phyloP scores from a whole-genome alignment of 2,888 invertebrate genomes.

The Schrankia costaestrigalis region DNA sequence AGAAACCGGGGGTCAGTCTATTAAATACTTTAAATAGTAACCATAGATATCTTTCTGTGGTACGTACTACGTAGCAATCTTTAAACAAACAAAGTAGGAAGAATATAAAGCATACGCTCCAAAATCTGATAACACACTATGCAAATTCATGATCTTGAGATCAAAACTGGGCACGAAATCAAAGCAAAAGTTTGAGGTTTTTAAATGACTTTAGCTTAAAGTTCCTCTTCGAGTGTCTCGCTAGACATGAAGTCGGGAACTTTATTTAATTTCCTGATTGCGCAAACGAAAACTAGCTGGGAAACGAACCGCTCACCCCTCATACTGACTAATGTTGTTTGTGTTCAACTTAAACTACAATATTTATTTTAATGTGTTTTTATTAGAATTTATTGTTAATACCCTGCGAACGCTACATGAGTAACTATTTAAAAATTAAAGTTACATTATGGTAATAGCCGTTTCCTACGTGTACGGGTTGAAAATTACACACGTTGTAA shows the following conservation, averaged over 20 bases:
- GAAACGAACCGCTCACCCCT: slow-evolving; percentile 39
- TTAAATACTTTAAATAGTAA: too few relatives aligned
- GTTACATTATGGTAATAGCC: slow-evolving; percentile 27
- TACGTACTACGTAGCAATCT: too few relatives aligned
- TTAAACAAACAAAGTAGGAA: too few relatives aligned
- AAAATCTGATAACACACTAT: too few relatives aligned
- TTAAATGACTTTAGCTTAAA: slow-evolving; percentile 14
- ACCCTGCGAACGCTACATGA: slow-evolving; percentile 27
- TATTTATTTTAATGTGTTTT: slow-evolving; percentile 44
- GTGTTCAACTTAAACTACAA: slow-evolving; percentile 40
- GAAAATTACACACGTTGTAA: slow-evolving; percentile 14
- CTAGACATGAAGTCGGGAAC: slow-evolving; percentile 39
- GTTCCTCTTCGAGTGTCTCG: slow-evolving; percentile 20
- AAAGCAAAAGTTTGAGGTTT: slow-evolving; percentile 9
- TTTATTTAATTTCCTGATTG: slow-evolving; percentile 66
- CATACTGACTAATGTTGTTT: slow-evolving; percentile 42
- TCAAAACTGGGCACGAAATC: slow-evolving; percentile 2
- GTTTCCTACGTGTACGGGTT: slow-evolving; percentile 24
- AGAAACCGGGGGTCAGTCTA: too few relatives aligned
- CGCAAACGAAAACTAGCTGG: slow-evolving; percentile 49
- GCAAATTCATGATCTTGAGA: background rate
- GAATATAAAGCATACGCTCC: too few relatives aligned
- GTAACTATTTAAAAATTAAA: slow-evolving; percentile 33
- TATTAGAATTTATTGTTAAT: slow-evolving; percentile 39
- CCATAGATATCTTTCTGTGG: too few relatives aligned